These are phyloP conservation scores for Drosophila ohnishii DNA, from an alignment of 1,140 invertebrate genomes.

Conservation along the genomic window DNA sequence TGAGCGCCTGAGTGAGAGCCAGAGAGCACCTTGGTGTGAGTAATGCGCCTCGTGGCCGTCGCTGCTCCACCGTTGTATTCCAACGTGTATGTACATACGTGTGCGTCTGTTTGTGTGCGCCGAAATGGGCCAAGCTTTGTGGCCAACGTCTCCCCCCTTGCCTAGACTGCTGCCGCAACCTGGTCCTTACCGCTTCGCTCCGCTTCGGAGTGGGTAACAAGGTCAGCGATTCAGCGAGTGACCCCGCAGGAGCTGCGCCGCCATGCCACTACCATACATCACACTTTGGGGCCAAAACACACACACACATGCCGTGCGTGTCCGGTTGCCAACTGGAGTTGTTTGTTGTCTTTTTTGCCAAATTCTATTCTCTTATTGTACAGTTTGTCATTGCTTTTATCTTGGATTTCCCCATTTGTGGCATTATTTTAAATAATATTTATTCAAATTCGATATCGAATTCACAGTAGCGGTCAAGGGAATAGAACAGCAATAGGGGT, in stretches of 20 bases:
- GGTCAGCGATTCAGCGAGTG: slow-evolving; percentile 31
- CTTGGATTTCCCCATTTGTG: not conserved
- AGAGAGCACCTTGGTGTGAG: slow-evolving; percentile 53
- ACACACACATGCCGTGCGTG: not conserved
- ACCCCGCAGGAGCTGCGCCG: slow-evolving; percentile 19
- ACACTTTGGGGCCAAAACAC: slow-evolving; percentile 5
- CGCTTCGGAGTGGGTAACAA: slow-evolving; percentile 35
- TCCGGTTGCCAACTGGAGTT: slow-evolving; percentile 13
- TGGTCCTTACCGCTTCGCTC: slow-evolving; percentile 30
- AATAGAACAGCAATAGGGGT: too few species aligned
- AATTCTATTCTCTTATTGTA: not conserved
- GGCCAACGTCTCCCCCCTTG: not conserved
- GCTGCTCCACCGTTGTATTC: slow-evolving; percentile 9
- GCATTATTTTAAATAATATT: not conserved
- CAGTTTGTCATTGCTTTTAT: slow-evolving; percentile 3
- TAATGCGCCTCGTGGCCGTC: slow-evolving; percentile 50
- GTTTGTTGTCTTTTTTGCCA: slow-evolving; percentile 5
- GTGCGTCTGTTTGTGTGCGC: slow-evolving; percentile 6
- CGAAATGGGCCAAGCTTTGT: slow-evolving; percentile 45
- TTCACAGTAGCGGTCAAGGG: not conserved
- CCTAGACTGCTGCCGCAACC: not conserved
- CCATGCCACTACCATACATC: not conserved
- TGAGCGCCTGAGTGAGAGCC: slow-evolving; percentile 33
- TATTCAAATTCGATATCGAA: not conserved
- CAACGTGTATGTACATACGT: slow-evolving; percentile 2